Evolutionary conservation across 2,888 invertebrate species (phyloP).

Genomic region (Lycia hirtaria): DNA sequence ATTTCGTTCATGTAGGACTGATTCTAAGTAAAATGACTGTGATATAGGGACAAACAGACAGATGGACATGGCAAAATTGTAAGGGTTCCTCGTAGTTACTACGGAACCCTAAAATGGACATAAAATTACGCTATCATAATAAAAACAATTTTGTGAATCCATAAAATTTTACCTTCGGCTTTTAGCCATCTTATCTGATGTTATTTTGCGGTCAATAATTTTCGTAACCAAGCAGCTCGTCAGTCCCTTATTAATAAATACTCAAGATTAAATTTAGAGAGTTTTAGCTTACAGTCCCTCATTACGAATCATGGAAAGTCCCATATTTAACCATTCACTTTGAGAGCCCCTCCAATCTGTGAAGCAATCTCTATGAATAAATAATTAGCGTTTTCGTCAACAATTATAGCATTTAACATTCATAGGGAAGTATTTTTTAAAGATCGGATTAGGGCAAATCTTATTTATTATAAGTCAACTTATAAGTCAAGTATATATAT

Average conservation of each 20-base stretch:
- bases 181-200: no score
- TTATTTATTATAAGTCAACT: slow-evolving; percentile 23
- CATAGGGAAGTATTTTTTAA: slow-evolving; percentile 35
- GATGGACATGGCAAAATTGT: no score
- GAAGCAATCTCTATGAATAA: slow-evolving; percentile 54
- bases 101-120: no score
- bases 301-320: slow-evolving; percentile 26
- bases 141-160: no score
- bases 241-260: slow-evolving; percentile 1
- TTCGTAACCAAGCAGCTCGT: not conserved
- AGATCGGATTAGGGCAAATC: slow-evolving; percentile 5
- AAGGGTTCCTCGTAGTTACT: no score
- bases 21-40: no score
- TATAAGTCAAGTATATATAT: no score
- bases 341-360: slow-evolving; percentile 37
- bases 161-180: no score
- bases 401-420: slow-evolving; percentile 60
- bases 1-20: no score
- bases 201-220: not conserved
- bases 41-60: no score
- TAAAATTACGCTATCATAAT: no score
- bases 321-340: slow-evolving; percentile 42
- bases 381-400: slow-evolving; percentile 63
- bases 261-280: slow-evolving; percentile 13
- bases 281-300: slow-evolving; percentile 11